These are phyloP conservation scores for Oceanites oceanicus DNA, from an alignment of 2,113 vertebrate genomes.

Conservation along the genomic window DNA sequence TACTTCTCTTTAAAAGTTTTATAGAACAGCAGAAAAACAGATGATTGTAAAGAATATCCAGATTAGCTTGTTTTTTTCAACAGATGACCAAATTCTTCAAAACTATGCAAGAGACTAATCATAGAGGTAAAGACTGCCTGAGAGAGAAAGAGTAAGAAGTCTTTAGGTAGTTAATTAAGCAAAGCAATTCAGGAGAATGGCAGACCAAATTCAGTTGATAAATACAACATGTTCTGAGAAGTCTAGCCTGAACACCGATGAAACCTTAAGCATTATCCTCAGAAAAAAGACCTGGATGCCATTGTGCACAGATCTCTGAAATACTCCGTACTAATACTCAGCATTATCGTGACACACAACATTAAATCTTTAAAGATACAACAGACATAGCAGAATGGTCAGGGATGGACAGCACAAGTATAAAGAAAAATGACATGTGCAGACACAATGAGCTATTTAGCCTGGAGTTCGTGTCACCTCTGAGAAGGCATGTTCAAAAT, in stretches of 20 bases:
- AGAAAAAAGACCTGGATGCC: neutral
- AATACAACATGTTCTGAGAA: neutral
- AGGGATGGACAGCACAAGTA: too few relatives aligned
- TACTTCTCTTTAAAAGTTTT: neutral
- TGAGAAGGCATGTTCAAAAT: neutral
- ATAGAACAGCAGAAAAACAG: neutral
- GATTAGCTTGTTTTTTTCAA: neutral
- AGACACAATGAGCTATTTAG: neutral
- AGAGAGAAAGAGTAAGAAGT: neutral
- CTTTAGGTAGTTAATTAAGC: neutral
- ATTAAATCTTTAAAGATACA: neutral
- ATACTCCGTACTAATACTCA: too few relatives aligned
- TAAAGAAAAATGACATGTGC: too few relatives aligned
- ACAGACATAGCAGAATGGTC: neutral
- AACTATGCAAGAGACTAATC: neutral
- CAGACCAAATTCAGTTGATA: neutral
- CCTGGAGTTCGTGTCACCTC: neutral
- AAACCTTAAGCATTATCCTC: neutral
- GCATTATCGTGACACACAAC: too few relatives aligned
- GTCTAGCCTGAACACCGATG: neutral
- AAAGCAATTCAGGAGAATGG: neutral
- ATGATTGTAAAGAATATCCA: neutral
- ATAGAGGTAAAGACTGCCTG: neutral
- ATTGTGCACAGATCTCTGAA: neutral
- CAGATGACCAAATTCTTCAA: neutral